Conservation (phyloP, 2,888 invertebrate genomes). For the Macrosiphum euphorbiae region DNA sequence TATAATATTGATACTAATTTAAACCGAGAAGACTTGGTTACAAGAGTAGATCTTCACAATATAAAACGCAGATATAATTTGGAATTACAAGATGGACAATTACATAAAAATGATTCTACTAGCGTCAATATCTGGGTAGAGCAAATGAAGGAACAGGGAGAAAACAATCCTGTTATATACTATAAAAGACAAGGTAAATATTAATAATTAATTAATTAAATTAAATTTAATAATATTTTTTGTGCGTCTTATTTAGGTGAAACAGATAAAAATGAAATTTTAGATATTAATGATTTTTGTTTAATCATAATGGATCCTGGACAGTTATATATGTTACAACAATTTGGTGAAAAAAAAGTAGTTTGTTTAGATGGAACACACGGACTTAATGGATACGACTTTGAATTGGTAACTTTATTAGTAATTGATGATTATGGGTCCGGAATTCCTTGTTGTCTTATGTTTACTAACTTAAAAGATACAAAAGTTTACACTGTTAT, state of each 20-base stretch:
- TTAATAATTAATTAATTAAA: too few species aligned
- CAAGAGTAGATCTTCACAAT: too few species aligned
- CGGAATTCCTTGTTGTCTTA: conserved; percentile 10
- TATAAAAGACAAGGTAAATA: background rate
- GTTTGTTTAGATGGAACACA: conserved; percentile 18
- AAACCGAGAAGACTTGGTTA: too few species aligned
- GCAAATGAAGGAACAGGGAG: too few species aligned
- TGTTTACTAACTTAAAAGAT: conserved; percentile 22
- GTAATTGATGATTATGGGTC: background rate
- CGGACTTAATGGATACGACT: background rate
- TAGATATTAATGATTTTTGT: conserved; percentile 1
- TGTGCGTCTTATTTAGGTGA: background rate
- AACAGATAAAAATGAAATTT: background rate
- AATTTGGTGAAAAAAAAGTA: background rate
- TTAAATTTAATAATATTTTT: too few species aligned
- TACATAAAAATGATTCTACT: too few species aligned
- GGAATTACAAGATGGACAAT: too few species aligned
- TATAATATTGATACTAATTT: too few species aligned
- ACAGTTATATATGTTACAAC: background rate
- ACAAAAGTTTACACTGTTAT: background rate
- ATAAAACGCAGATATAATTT: too few species aligned
- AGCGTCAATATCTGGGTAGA: too few species aligned
- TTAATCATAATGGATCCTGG: background rate
- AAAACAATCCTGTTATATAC: background rate
- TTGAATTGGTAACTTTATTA: conserved; percentile 26